A percentile compares a stretch with the other conserved stretches of the same genome.
Conservation (phyloP, 2,888 invertebrate species). For the Drosophila melanosoma region DNA sequence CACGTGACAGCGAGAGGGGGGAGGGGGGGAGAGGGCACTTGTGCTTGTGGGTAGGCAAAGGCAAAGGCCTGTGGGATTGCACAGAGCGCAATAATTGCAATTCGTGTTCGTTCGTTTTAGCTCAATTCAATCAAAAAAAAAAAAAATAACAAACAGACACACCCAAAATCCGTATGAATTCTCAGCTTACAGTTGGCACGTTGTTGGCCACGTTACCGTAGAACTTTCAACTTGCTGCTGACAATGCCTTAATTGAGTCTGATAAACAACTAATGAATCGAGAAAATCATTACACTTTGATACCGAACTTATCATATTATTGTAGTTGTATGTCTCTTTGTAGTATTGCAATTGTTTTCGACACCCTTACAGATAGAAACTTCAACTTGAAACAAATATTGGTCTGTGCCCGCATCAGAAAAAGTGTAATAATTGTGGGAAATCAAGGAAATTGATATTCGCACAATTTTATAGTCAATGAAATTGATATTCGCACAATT, state of each 20-base stretch:
- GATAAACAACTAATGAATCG: slow-evolving; percentile 10
- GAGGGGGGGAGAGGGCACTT: not conserved
- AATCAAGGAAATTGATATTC: not conserved
- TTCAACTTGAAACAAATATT: not conserved
- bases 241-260: slow-evolving; percentile 17
- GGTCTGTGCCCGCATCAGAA: not conserved
- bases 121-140: slow-evolving; percentile 7
- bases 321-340: not conserved
- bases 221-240: slow-evolving; percentile 12
- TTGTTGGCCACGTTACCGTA: slow-evolving; percentile 29
- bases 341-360: not conserved
- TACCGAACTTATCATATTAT: not conserved
- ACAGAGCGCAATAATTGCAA: slow-evolving; percentile 23
- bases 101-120: not conserved
- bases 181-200: slow-evolving; percentile 28
- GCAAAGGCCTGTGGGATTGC: slow-evolving; percentile 7
- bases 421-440: not conserved
- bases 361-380: too few relatives aligned
- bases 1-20: slow-evolving; percentile 29
- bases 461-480: not conserved
- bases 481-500: too few relatives aligned
- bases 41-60: slow-evolving; percentile 18
- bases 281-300: slow-evolving; percentile 4
- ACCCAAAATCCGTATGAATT: slow-evolving; percentile 5
- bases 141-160: slow-evolving; percentile 10